Evolutionary conservation across 2,888 invertebrate species (phyloP), one percentile per base, ranked within the genome.

Genomic region (Eupithecia exiguata): DNA sequence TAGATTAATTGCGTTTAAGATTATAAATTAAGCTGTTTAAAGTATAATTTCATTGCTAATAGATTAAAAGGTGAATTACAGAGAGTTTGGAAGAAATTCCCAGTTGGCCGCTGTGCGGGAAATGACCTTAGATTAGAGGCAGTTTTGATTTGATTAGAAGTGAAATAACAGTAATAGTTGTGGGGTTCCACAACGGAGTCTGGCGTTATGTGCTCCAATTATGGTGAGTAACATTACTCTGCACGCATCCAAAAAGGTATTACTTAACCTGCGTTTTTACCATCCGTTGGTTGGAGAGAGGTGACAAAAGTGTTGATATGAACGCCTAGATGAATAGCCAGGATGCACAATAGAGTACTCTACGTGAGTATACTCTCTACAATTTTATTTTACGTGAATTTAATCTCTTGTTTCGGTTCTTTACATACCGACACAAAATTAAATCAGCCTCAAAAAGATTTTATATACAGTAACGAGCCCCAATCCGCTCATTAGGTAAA

Each of bases 1-100:
- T 36, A 66, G 40, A 66, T 66, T 66, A 66, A 66, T 66, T 66
- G 38, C 66, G 16, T 66, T 66, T 40, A 21, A 25, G 66, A 43
- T 66, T 66, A 66, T 66, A 40, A 66, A 16, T 65, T 43, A 40
- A 66, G 68, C 49, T 53, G 49, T 53, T 38, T n/a, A 53, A 25
- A n/a, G 12, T 49, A 53, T 58, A n/a, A 38, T 49, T 49, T 21
- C 21, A 25, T 10, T 38, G 21, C 14, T 66, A 38, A 63, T n/a
- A 36, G 63, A 63, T 63, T 36, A 65, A 65, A 63, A 66, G 40
- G 38, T 25, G 40, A 66, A 66, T 40, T 40, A 36, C 21, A 62
- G 62, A 62, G 25, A 58, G 58, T 35, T 35, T 35, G 18, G 1
- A 18, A 35, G 62, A 58, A 58, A 58, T 58, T 25, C 25, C 10